Conservation (phyloP, 2,113 vertebrate genomes). For the Morone chrysops region DNA sequence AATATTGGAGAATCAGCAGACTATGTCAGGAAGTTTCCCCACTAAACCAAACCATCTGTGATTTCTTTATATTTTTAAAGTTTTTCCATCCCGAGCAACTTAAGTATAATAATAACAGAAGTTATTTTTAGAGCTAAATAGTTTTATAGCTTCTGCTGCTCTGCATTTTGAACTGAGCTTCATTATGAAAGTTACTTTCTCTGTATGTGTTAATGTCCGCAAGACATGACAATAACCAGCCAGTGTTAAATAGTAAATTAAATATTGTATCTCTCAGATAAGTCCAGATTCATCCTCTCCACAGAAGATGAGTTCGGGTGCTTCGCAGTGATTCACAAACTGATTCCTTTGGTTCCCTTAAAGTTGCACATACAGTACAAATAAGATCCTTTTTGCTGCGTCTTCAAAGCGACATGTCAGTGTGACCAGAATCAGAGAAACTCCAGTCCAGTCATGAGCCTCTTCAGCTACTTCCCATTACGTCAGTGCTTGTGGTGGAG, state of each 20-base stretch:
- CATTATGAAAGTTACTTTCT: background rate
- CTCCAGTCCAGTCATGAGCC: background rate
- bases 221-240: background rate
- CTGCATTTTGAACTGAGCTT: background rate
- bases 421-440: background rate
- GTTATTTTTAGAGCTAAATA: background rate
- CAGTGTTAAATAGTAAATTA: background rate
- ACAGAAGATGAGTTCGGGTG: background rate
- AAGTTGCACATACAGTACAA: background rate
- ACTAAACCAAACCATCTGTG: background rate
- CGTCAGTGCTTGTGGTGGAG: background rate
- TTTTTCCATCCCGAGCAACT: background rate
- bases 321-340: background rate
- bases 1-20: background rate
- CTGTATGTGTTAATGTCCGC: background rate
- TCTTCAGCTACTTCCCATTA: slow-evolving; percentile 4
- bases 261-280: background rate
- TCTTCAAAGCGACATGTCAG: background rate
- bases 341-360: background rate
- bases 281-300: background rate
- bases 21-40: background rate
- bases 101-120: background rate
- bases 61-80: background rate
- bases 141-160: background rate
- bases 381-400: background rate